Evolutionary conservation across 2,888 invertebrate species (phyloP).

Genomic region (Temnothorax rugatulus): DNA sequence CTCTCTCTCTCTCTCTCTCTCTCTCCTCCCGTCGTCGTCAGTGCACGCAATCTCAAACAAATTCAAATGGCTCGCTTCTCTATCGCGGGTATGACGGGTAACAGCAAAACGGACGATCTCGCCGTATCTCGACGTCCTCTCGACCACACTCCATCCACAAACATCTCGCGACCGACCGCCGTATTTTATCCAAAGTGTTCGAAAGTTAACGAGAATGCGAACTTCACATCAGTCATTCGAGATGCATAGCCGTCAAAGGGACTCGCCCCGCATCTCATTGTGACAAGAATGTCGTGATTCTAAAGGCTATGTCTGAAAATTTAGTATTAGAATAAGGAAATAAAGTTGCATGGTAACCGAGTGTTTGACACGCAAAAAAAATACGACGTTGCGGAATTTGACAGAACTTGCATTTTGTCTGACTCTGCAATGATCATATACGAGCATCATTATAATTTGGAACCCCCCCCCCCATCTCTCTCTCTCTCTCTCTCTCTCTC

Average conservation of each 20-base stretch:
- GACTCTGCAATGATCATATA: background rate
- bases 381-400: background rate
- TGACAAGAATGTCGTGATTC: background rate
- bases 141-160: constrained; percentile 18
- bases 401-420: background rate
- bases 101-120: constrained; percentile 31
- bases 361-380: background rate
- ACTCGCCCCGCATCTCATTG: background rate
- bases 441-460: too few relatives aligned
- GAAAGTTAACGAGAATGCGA: constrained; percentile 1
- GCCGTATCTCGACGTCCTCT: constrained; percentile 6
- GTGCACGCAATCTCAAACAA: constrained; percentile 28
- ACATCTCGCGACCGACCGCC: background rate
- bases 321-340: background rate
- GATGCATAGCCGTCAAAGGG: background rate
- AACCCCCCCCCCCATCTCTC: too few relatives aligned
- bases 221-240: background rate
- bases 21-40: background rate
- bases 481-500: too few relatives aligned
- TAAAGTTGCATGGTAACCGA: background rate
- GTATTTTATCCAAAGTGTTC: background rate
- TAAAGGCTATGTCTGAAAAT: background rate
- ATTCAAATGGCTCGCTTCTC: constrained; percentile 27
- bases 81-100: constrained; percentile 9
- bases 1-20: background rate